Evolutionary conservation across 2,888 invertebrate species (phyloP), one percentile per base, ranked within the genome.

Genomic region (Drosophila melanosoma): DNA sequence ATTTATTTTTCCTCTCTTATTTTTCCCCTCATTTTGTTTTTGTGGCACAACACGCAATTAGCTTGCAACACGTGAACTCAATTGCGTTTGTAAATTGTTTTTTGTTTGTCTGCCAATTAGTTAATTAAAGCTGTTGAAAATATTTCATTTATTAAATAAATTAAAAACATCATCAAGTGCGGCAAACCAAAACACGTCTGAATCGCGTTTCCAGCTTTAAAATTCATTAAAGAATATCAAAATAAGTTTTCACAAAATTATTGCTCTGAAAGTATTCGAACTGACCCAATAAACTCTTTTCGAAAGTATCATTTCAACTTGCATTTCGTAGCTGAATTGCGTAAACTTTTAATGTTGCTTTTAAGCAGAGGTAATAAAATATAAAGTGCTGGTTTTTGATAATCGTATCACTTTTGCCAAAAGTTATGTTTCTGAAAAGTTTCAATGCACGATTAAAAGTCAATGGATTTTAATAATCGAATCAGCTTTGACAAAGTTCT

Each of bases 61-160:
- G 63, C 77, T 80, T 68, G 81, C 76, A 71, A 63, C 67, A 65
- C 65, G 69, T 73, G 59, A 77, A 57, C 35, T 49, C 62, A 63
- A 60, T 59, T 49, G 76, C 76, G 38, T 11, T 52, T 15, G 35
- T 15, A 26, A 36, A 48, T 67, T 29, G 6, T 63, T 67, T 64
- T 52, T 56, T 33, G 49, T 65, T 48, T 66, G 36, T 58, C 67
- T 62, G 52, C 58, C 82, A 89, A 87, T 85, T 85, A 89, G 84
- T 83, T 83, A 87, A 85, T 85, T 79, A 87, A 72, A 53, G 58
- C 54, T 64, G 60, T 35, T 60, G 61, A 69, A 75, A 80, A 72
- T 61, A 54, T 49, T 62, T 42, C 40, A 40, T 51, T 10, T 32
- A 36, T 33, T 35, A 12, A 35, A 48, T 53, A 60, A 63, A 40